These are phyloP conservation scores for Lampris megalopsis DNA, from an alignment of 2,113 vertebrate genomes.

Conservation along the genomic window DNA sequence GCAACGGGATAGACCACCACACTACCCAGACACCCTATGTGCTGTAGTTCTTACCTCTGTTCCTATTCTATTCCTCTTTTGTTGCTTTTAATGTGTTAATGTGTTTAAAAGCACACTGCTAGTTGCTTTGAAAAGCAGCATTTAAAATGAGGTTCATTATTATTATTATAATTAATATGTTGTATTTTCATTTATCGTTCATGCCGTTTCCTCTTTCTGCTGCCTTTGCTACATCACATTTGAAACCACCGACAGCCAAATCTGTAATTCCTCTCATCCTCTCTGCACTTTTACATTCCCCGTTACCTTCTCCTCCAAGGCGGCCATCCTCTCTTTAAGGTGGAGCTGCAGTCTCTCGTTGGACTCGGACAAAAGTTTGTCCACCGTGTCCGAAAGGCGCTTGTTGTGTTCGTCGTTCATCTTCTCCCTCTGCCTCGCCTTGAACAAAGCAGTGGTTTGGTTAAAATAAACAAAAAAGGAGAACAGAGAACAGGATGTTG, in stretches of 20 bases:
- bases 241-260: no score
- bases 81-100: no score
- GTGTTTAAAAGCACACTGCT: no score
- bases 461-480: neutral
- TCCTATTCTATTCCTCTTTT: no score
- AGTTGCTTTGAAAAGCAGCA: no score
- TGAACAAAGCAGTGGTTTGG: slow-evolving; percentile 5
- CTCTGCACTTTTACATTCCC: neutral
- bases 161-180: no score
- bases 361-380: slow-evolving; percentile 93
- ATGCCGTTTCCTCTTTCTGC: neutral
- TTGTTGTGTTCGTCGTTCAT: slow-evolving; percentile 97
- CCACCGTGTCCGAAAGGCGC: slow-evolving; percentile 91
- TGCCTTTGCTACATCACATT: no score
- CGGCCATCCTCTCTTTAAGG: slow-evolving; percentile 94
- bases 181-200: neutral
- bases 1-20: no score
- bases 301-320: slow-evolving; percentile 91
- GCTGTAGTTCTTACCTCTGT: no score
- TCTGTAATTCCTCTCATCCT: no score
- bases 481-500: neutral
- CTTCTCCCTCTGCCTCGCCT: slow-evolving; percentile 93
- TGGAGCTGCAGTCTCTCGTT: slow-evolving; percentile 93
- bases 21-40: no score
- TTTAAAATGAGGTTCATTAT: no score